Conservation (phyloP, 2,888 invertebrate genomes). For the Conops quadrifasciatus region DNA sequence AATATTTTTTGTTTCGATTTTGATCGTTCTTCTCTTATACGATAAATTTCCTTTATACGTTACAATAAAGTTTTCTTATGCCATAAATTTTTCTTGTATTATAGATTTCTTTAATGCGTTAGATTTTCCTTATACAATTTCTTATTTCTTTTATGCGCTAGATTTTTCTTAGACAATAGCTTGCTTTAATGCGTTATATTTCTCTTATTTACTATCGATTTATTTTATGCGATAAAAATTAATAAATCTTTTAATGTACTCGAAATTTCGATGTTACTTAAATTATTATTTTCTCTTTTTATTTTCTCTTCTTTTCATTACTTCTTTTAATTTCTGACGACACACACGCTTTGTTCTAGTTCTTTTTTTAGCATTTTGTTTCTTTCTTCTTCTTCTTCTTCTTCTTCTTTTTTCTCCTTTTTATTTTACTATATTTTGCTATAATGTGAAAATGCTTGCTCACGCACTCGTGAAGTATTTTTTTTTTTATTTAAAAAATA, state of each 20-base stretch:
- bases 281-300: background rate
- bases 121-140: background rate
- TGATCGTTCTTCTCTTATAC: too few species aligned
- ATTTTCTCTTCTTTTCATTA: slow-evolving; percentile 24
- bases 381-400: background rate
- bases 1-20: too few species aligned
- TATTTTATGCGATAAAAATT: background rate
- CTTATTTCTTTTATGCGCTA: background rate
- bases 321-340: slow-evolving; percentile 21
- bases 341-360: slow-evolving; percentile 2
- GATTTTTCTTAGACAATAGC: slow-evolving; percentile 26
- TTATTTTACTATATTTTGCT: too few species aligned
- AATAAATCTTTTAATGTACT: slow-evolving; percentile 44
- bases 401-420: slow-evolving; percentile 18
- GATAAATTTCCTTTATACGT: too few species aligned
- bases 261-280: slow-evolving; percentile 33
- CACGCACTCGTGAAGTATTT: background rate
- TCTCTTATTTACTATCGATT: background rate
- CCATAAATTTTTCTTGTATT: slow-evolving; percentile 31
- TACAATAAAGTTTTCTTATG: too few species aligned
- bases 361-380: too few species aligned
- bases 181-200: background rate
- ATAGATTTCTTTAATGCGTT: background rate
- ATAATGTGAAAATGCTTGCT: background rate
- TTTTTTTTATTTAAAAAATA: slow-evolving; percentile 19